A percentile compares a stretch with the other conserved stretches of the same genome.
Evolutionary conservation across 2,888 invertebrate species (phyloP).

Genomic region (Mesopsocus fuscifrons): DNA sequence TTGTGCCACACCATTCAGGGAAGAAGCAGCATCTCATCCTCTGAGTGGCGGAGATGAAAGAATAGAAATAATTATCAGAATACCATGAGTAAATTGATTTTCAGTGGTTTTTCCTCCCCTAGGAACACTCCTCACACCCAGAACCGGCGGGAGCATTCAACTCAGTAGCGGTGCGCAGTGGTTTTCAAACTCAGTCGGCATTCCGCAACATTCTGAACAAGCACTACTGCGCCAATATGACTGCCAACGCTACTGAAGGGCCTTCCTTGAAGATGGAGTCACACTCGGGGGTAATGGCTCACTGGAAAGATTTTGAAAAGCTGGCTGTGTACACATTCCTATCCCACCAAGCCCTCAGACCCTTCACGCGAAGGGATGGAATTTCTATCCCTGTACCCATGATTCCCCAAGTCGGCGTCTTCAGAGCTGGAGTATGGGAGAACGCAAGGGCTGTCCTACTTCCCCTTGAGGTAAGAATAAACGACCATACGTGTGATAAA

Average conservation of each 20-base stretch:
- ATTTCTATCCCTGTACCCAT: conserved; percentile 20
- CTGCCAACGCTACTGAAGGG: conserved; percentile 15
- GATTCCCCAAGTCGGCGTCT: conserved; percentile 21
- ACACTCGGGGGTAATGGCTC: conserved; percentile 21
- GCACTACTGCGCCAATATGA: conserved; percentile 19
- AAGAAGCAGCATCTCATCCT: not conserved
- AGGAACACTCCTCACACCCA: conserved; percentile 14
- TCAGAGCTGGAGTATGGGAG: conserved; percentile 18
- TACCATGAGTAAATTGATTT: not conserved
- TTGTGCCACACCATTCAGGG: conserved; percentile 11
- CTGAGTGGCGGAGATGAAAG: too few relatives aligned
- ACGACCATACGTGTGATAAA: too few relatives aligned
- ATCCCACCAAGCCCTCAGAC: conserved; percentile 19
- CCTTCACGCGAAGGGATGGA: conserved; percentile 17
- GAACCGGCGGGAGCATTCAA: conserved; percentile 21
- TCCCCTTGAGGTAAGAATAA: conserved; percentile 18
- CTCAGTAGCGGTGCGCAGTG: conserved; percentile 18
- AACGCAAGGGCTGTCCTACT: conserved; percentile 19
- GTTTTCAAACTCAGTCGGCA: conserved; percentile 17
- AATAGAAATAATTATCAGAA: not conserved
- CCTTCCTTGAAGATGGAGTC: conserved; percentile 19
- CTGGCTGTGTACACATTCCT: conserved; percentile 21
- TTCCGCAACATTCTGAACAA: conserved; percentile 19
- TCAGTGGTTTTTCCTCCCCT: not conserved
- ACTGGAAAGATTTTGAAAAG: conserved; percentile 22